Base-by-base conservation (phyloP, 2,797 vertebrate species). In the Poecilia picta region DNA sequence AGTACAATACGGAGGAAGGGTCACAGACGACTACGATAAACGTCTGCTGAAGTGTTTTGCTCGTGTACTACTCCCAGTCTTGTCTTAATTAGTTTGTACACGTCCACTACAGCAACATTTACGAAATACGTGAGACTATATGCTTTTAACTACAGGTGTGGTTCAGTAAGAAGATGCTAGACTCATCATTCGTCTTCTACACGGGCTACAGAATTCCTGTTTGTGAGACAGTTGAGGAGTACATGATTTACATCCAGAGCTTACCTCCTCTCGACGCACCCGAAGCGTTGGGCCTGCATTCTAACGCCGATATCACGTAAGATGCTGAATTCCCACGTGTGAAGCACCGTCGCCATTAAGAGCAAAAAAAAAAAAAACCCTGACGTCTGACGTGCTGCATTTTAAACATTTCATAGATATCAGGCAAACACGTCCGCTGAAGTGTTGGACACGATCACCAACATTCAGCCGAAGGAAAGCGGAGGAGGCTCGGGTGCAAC, bases 391-490 rank as follows among this genome's bases (percentile, higher is more conserved):
- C 11, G 4, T 68, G 13, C 47, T 83, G 64, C 70, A 18, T 57
- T 46, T 77, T 57, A 0, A 75, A 77, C 75, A 15, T 88, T 79
- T n/a, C 45, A 80, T 87, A 97, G 97, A 75, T 97, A 96, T 81
- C 97, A 97, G 89, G 96, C 94, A 70, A 97, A 96, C 76, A 95
- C 95, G 16, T 96, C 96, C 73, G 95, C 96, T 81, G 95, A 93
- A 43, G 93, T 97, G 71, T 89, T 97, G 0, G 94, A 97, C 81
- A 97, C 95, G 2, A 96, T 97, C 88, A 96, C 95, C 78, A 96
- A 96, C 82, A 97, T 97, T 85, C 97, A 97, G 76, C 97, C 97
- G 71, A 97, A 97, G 85, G 96, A 97, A 91, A 95, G 97, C 23
- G 95, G 83, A 46, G 93, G 92, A 5, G 96, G 95, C 73, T 76